These are phyloP conservation scores for Mnemiopsis leidyi DNA, from an alignment of 37 sponge, comb jelly and placozoan genomes.

Conservation along the genomic window DNA sequence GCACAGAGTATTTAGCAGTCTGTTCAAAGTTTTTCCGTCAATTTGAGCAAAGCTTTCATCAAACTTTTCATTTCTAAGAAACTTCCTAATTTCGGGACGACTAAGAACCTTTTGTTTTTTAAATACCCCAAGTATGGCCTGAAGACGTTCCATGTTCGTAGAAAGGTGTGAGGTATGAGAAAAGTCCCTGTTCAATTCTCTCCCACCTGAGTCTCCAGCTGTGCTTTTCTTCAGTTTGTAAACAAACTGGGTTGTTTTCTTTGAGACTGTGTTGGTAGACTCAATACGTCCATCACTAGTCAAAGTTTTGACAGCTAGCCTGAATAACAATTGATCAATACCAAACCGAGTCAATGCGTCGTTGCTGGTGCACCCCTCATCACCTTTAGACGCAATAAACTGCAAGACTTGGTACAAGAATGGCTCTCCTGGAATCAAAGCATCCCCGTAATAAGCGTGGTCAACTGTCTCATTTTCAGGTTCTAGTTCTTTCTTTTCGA, in stretches of 20 bases:
- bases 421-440: background rate
- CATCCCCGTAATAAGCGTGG: background rate
- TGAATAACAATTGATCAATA: background rate
- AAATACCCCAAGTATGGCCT: background rate
- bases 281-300: background rate
- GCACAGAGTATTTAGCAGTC: background rate
- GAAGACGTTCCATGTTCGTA: slow-evolving; percentile 15
- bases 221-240: background rate
- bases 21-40: background rate
- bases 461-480: background rate
- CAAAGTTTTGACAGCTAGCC: background rate
- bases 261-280: background rate
- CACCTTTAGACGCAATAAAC: background rate
- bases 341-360: background rate
- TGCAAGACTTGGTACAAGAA: background rate
- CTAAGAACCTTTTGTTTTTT: background rate
- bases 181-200: background rate
- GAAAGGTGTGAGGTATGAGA: background rate
- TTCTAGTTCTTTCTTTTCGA: background rate
- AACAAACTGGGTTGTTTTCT: slow-evolving; percentile 25
- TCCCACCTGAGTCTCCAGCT: background rate
- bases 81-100: background rate
- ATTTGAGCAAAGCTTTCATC: background rate
- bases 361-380: background rate
- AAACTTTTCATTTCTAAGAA: background rate